Evolutionary conservation across 2,113 vertebrate species (phyloP).

Genomic region (Chionodraco myersi): DNA sequence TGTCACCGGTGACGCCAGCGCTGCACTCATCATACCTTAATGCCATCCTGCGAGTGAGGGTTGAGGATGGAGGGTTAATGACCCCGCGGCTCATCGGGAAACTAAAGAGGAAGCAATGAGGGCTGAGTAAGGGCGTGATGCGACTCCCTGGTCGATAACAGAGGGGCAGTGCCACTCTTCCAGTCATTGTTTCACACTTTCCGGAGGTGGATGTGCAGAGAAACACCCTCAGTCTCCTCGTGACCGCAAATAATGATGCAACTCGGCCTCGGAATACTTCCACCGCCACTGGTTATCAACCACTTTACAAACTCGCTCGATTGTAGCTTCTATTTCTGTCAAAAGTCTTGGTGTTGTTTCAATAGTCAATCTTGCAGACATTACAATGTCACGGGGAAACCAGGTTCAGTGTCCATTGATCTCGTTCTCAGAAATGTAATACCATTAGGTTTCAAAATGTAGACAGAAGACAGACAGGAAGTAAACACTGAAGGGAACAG

Average conservation of each 20-base stretch:
- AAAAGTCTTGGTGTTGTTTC: not conserved
- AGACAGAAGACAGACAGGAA: too few species aligned
- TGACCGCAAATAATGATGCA: slow-evolving; percentile 7
- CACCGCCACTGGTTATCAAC: not conserved
- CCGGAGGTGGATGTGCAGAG: slow-evolving; percentile 42
- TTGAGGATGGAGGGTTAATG: slow-evolving; percentile 10
- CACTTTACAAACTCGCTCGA: not conserved
- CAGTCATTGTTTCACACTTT: slow-evolving; percentile 72
- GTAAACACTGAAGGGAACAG: too few species aligned
- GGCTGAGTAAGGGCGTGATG: slow-evolving; percentile 59
- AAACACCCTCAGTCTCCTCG: slow-evolving; percentile 25
- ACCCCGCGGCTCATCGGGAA: slow-evolving; percentile 2
- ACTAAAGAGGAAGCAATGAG: slow-evolving; percentile 57
- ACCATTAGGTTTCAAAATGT: not conserved
- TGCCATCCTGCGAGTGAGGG: not conserved
- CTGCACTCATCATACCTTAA: slow-evolving; percentile 29
- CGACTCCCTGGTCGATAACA: slow-evolving; percentile 19
- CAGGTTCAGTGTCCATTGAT: slow-evolving; percentile 42
- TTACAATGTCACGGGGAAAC: slow-evolving; percentile 30
- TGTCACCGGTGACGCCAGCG: slow-evolving; percentile 40
- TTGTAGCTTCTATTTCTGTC: not conserved
- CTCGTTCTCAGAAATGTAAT: slow-evolving; percentile 34
- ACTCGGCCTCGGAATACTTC: not conserved
- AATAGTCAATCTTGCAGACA: not conserved
- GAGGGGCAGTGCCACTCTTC: slow-evolving; percentile 49